Base-by-base conservation (phyloP, 2,797 vertebrate genomes). In the Sphenodon punctatus region DNA sequence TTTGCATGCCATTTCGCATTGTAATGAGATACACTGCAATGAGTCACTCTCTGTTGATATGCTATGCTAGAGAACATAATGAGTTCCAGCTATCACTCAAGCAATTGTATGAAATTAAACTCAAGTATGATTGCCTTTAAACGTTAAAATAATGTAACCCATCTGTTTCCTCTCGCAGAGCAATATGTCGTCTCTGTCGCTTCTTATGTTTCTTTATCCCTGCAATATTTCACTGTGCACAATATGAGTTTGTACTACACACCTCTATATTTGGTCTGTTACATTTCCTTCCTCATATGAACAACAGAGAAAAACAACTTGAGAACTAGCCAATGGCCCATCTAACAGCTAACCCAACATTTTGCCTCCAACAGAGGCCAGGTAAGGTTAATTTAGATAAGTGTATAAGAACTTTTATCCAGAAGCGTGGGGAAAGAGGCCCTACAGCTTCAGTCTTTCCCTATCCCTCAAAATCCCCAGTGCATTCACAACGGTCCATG, bases 61-160 rank as follows among this genome's bases (percentile, higher is more conserved):
- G 82, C 46, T 78, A 67, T 80, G 80, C 74, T 78, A 91, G 84
- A 45, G 76, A 90, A 39, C 41, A 19, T 23, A 32, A 86, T 78
- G 70, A 88, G 85, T 84, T 89, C 89, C 32, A 82, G 74, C 84
- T 86, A 85, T 72, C 83, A 20, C 55, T 86, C 51, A 61, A 89
- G 71, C n/a, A 87, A 80, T 82, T 84, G 43, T 67, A 58, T 84
- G 66, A 84, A 73, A 87, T 85, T 76, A 86, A 80, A 87, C 79
- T 84, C 78, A 79, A 75, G 56, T 66, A 27, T 78, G 79, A 84
- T 60, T 90, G 70, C 38, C 56, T 48, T 46, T 68, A 86, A 42
- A 67, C 60, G 45, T 46, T 75, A 84, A 67, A 49, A 88, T 79
- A 86, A 46, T 71, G 14, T 32, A 88, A 75, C 36, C n/a, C 27